Evolutionary conservation across 2,888 invertebrate genomes (phyloP), one percentile per base, ranked within the genome.

Genomic region (Dryobotodes eremita): DNA sequence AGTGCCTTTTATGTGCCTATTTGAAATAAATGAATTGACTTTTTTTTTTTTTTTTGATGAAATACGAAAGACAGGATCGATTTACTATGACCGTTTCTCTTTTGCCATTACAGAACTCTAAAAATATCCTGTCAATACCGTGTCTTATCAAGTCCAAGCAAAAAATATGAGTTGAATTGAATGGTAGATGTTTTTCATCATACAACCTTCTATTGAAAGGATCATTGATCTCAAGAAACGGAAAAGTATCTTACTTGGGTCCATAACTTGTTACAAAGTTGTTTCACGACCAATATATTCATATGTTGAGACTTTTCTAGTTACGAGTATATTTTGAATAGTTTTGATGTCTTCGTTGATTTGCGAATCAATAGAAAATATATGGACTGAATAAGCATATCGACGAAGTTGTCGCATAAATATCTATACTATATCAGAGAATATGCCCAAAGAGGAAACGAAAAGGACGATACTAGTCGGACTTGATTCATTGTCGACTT

Each of bases 101-200:
- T 23, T 42, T 36, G 48, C 13, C 6, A 55, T 71, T 64, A 66
- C n/a, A 46, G 64, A 84, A 23, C 80, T 61, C 84, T 76, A 83
- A 80, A 75, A 76, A 80, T 84, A 76, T 83, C 76, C 73, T 83
- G 80, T 70, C 76, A 71, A 66, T 55, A 55, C 57, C 48, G 68
- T 69, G 36, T 73, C 72, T 69, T 75, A 79, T 50, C 79, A 23
- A 62, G 64, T 50, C 65, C 15, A 42, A 68, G 62, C 46, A 82
- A 86, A 85, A 82, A 83, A 86, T 48, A 80, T 26, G n/a, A 74
- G 59, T 80, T 80, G 76, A 76, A 84, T 84, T 71, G 84, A 84
- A 80, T 77, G 77, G 69, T 75, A 66, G 74, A 84, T 71, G 73
- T 84, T 84, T 84, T 84, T 84, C 77, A 74, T 70, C 64, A 57